Evolutionary conservation across 2,113 vertebrate species (phyloP).

Genomic region (Quiscalus mexicanus): DNA sequence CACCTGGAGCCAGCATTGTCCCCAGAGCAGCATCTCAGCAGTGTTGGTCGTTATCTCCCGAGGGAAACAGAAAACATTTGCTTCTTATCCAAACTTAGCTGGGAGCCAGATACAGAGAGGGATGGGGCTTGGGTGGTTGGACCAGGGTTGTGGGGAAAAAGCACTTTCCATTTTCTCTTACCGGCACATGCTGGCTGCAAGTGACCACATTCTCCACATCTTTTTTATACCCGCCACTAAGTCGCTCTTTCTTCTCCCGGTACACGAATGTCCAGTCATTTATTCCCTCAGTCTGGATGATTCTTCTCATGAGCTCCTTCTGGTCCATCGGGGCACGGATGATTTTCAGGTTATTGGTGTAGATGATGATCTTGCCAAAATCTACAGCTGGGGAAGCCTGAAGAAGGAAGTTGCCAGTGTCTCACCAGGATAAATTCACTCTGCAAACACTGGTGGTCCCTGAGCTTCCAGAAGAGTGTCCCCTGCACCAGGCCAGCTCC

Average conservation of each 20-base stretch:
- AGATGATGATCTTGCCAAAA: slow-evolving; percentile 97
- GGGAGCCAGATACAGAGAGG: neutral
- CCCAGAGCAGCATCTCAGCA: neutral
- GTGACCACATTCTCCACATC: neutral
- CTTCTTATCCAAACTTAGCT: neutral
- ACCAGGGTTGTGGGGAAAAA: neutral
- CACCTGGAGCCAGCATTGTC: neutral
- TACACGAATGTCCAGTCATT: slow-evolving; percentile 67
- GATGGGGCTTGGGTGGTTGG: neutral
- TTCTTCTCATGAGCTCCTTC: slow-evolving; percentile 76
- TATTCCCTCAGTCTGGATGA: slow-evolving; percentile 63
- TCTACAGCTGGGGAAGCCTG: slow-evolving; percentile 84
- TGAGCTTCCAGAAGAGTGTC: too few relatives aligned
- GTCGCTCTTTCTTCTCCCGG: slow-evolving; percentile 33
- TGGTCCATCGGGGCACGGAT: slow-evolving; percentile 85
- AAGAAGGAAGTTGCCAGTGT: slow-evolving; percentile 2
- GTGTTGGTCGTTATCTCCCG: rapidly evolving
- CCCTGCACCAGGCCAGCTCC: neutral
- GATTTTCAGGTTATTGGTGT: slow-evolving; percentile 95
- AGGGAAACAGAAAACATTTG: neutral
- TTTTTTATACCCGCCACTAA: neutral
- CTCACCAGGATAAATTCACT: neutral
- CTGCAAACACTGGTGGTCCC: neutral
- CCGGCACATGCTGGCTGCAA: slow-evolving; percentile 53
- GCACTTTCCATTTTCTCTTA: neutral